phyloP scores from a whole-genome alignment of 2,113 vertebrate genomes.

The Euleptes europaea region DNA sequence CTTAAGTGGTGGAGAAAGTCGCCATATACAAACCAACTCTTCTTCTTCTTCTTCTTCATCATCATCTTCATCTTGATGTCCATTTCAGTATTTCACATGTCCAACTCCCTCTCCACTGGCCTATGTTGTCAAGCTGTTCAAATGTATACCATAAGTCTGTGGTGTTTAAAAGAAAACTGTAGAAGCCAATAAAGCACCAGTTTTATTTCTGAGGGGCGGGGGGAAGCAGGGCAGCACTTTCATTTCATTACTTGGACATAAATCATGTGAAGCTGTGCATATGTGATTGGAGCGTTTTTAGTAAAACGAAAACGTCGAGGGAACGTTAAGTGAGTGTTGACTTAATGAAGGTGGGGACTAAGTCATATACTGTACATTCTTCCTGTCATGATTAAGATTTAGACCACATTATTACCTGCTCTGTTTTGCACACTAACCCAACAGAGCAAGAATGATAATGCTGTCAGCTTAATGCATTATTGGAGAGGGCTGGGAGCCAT shows the following conservation, averaged over 20 bases:
- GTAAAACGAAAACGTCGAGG: background rate
- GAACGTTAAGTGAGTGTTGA: background rate
- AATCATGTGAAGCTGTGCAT: background rate
- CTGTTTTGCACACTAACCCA: conserved; percentile 14
- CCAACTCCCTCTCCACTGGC: too few species aligned
- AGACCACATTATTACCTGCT: background rate
- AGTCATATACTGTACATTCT: background rate
- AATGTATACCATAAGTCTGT: background rate
- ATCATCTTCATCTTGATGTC: too few species aligned
- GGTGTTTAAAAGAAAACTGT: background rate
- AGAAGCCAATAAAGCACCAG: too few species aligned
- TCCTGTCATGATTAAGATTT: background rate
- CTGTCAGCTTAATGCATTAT: conserved; percentile 24
- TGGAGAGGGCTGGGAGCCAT: conserved; percentile 24
- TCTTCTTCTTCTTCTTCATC: too few species aligned
- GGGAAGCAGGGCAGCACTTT: background rate
- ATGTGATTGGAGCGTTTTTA: background rate
- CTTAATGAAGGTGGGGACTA: background rate
- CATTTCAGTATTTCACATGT: background rate
- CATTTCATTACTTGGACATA: conserved; percentile 19
- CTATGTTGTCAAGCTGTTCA: background rate
- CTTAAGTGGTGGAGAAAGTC: too few species aligned
- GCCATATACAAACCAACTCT: too few species aligned
- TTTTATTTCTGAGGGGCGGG: too few species aligned
- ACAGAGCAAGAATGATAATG: background rate